These are phyloP conservation scores for Indri indri DNA, from an alignment of 2,113 vertebrate species.

Conservation along the genomic window DNA sequence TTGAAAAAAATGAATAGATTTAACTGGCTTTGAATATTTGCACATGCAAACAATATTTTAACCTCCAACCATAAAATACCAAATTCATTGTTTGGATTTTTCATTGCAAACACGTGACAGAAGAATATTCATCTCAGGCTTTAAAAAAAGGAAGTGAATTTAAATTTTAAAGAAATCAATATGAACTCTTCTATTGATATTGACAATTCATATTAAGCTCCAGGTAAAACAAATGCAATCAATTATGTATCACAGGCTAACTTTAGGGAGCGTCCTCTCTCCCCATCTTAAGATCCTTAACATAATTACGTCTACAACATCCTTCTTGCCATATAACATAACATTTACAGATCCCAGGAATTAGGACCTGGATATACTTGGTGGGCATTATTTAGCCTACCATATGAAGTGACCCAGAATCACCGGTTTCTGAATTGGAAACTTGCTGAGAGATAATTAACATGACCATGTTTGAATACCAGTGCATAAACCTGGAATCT, in stretches of 20 bases:
- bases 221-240: constrained; percentile 64
- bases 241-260: constrained; percentile 57
- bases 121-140: constrained; percentile 39
- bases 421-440: not conserved
- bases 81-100: constrained; percentile 7
- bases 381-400: not conserved
- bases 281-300: not conserved
- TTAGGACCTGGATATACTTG: not conserved
- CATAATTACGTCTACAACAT: not conserved
- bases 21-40: constrained; percentile 39
- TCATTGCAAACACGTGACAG: constrained; percentile 42
- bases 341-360: not conserved
- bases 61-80: not conserved
- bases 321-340: not conserved
- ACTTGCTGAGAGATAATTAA: not conserved
- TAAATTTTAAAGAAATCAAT: constrained; percentile 55
- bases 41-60: constrained; percentile 24
- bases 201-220: constrained; percentile 55
- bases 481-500: not conserved
- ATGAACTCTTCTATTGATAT: constrained; percentile 13
- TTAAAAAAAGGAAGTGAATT: constrained; percentile 34
- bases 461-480: not conserved
- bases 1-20: not conserved
- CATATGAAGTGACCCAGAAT: not conserved
- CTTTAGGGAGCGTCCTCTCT: constrained; percentile 7